Evolutionary conservation across 2,888 invertebrate genomes (phyloP), one percentile per base, ranked within the genome.

Genomic region (Lomographa bimaculata): DNA sequence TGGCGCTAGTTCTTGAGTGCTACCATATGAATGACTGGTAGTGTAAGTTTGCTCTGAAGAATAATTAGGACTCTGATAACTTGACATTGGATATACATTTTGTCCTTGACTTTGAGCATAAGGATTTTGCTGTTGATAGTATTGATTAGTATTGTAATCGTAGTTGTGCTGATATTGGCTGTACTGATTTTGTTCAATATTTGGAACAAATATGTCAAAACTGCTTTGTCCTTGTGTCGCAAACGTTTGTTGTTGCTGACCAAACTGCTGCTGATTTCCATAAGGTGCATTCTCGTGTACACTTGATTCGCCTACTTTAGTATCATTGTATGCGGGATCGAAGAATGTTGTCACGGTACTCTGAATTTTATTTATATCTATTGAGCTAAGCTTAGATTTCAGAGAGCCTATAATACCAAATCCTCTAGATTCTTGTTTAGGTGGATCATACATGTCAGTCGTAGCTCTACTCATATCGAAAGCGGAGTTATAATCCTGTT

Each of bases 281-380:
- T 60, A 59, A 42, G 61, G 37, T 1, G 27, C 28, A 58, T 40
- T 59, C 35, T 63, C 60, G 18, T 60, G 57, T 17, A 40, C 23
- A 26, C 30, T 33, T 7, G 30, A 16, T 3, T 54, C 46, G 5
- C 70, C 67, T 3, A 59, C 54, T 57, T 71, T 73, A 6, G 47
- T 45, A n/a, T 69, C 66, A 57, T 83, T 85, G 38, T 78, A 87
- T 33, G 67, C 70, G 0, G 89, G 89, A 61, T 89, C 89, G 25
- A 90, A 90, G 53, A 90, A 89, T 0, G 83, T 86, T 0, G 89
- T 86, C 1, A 90, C 86, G 2, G 68, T 82, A 56, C 71, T 83
- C 60, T 89, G 89, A 21, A 89, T 76, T 56, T 84, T 89, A 62
- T 85, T 85, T 5, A 89, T 84, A 60, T 86, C 86, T 26, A 90